Conservation (phyloP, 2,797 vertebrate species). For the Sebastes cheni region DNA sequence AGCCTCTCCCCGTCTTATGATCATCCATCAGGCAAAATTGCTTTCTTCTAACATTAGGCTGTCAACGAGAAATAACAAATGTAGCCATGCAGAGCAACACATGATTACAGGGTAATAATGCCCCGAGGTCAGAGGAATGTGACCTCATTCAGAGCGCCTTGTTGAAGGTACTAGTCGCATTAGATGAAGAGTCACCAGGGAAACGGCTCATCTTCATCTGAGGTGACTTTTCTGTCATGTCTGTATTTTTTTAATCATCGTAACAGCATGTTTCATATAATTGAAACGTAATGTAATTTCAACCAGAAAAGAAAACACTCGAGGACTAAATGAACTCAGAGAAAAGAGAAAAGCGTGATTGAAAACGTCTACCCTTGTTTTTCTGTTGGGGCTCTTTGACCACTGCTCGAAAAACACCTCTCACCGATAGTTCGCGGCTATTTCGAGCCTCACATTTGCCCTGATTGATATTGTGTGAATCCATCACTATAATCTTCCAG, state of each 20-base stretch:
- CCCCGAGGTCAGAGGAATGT: constrained; percentile 60
- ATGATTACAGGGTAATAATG: constrained; percentile 77
- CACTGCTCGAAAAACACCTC: constrained; percentile 7
- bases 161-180: constrained; percentile 9
- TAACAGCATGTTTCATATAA: neutral
- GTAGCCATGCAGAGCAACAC: constrained; percentile 67
- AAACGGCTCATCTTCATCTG: constrained; percentile 10
- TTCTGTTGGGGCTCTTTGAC: constrained; percentile 11
- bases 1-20: constrained; percentile 57
- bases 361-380: neutral
- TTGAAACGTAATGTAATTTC: neutral
- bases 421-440: neutral
- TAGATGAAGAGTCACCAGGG: constrained; percentile 23
- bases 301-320: neutral
- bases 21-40: constrained; percentile 78
- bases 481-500: constrained; percentile 68
- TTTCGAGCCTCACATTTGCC: constrained; percentile 43
- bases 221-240: neutral
- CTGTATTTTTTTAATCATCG: neutral
- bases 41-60: constrained; percentile 71
- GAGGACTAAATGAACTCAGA: neutral
- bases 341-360: neutral
- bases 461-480: constrained; percentile 66
- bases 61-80: constrained; percentile 76
- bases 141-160: constrained; percentile 57